Evolutionary conservation across 1,140 invertebrate species (phyloP).

Genomic region (Oncopeltus fasciatus): DNA sequence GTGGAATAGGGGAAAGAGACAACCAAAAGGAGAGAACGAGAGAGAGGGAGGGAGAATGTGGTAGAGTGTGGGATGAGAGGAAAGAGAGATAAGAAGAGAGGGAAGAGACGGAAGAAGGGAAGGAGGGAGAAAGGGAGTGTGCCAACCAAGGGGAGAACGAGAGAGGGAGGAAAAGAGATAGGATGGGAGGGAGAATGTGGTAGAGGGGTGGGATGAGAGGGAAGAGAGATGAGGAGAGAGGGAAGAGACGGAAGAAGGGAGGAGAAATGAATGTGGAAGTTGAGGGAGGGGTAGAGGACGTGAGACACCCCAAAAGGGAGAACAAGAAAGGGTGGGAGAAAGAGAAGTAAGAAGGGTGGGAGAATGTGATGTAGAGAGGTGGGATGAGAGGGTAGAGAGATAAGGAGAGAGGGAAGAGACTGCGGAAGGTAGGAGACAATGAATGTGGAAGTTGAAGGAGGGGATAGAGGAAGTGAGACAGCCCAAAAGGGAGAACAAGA

Average conservation of each 20-base stretch:
- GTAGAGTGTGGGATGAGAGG: too few species aligned
- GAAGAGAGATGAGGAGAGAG: neutral
- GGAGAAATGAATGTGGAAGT: neutral
- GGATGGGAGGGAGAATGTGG: neutral
- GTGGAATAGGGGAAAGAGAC: too few species aligned
- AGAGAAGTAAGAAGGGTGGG: neutral
- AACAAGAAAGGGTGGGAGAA: neutral
- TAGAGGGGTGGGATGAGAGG: neutral
- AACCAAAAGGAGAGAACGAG: too few species aligned
- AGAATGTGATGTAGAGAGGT: neutral
- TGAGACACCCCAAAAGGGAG: too few species aligned
- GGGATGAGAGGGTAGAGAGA: neutral
- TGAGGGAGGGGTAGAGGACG: neutral
- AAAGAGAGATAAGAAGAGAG: too few species aligned
- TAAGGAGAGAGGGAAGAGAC: neutral
- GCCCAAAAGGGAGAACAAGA: neutral
- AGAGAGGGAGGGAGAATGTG: too few species aligned
- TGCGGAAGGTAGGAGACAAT: neutral
- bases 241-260: neutral
- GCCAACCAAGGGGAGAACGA: too few species aligned
- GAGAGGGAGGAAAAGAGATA: neutral
- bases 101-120: too few species aligned
- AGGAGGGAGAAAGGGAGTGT: too few species aligned
- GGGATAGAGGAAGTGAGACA: neutral
- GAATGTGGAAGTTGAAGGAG: neutral